A percentile compares a stretch with the other conserved stretches of the same genome.
phyloP scores from a whole-genome alignment of 2,113 vertebrate species.

The Riparia riparia region DNA sequence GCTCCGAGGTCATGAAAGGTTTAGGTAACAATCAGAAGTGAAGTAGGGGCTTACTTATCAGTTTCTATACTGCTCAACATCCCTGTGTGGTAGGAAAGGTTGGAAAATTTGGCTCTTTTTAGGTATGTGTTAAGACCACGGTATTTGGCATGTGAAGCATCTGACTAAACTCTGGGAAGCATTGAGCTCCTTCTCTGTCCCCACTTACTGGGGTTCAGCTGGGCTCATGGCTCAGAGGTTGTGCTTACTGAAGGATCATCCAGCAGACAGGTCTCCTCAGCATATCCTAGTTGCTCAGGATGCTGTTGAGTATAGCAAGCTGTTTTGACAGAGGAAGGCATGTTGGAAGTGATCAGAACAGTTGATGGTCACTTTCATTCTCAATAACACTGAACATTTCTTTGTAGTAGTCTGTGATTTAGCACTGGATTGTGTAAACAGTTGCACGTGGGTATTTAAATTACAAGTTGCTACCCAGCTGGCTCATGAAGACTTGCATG shows the following conservation, averaged over 20 bases:
- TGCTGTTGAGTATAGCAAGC: neutral
- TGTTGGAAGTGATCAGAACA: neutral
- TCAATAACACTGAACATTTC: neutral
- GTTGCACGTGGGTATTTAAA: constrained; percentile 8
- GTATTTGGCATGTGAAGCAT: neutral
- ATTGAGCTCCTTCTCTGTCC: neutral
- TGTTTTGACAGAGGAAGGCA: neutral
- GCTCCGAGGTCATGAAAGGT: neutral
- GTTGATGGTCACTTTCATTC: neutral
- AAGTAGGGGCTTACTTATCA: neutral
- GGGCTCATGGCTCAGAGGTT: neutral
- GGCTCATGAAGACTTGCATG: constrained; percentile 25
- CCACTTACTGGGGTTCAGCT: neutral
- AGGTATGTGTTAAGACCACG: neutral
- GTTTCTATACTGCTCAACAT: neutral
- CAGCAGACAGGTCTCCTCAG: neutral
- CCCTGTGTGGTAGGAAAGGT: neutral
- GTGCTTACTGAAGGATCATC: neutral
- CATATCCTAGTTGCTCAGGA: neutral
- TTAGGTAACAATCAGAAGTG: neutral
- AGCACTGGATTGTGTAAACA: neutral
- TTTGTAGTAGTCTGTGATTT: neutral
- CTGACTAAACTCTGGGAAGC: neutral
- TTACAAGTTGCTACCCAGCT: constrained; percentile 6
- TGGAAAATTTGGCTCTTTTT: neutral